Percentiles rank a stretch among this genome's conserved stretches.
Conservation (phyloP, 2,888 invertebrate species). For the Ctenicera cuprea region DNA sequence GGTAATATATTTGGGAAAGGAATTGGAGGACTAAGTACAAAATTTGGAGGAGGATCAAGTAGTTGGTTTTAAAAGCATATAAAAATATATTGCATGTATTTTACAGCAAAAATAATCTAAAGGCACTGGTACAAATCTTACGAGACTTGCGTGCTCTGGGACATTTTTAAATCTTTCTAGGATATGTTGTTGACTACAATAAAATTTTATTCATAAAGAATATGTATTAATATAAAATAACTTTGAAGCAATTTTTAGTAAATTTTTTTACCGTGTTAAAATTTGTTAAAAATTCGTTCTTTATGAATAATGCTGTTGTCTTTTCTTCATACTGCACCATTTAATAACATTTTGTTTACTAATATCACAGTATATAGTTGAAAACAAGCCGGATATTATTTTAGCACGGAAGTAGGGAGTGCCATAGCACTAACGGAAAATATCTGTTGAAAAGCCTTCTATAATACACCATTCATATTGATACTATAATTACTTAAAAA, state of each 20-base stretch:
- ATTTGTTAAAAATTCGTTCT: slow-evolving; percentile 52
- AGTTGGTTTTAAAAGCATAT: slow-evolving; percentile 84
- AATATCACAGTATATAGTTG: slow-evolving; percentile 30
- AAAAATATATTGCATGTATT: slow-evolving; percentile 42
- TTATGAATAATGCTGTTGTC: slow-evolving; percentile 48
- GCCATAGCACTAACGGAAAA: slow-evolving; percentile 47
- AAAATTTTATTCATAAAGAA: slow-evolving; percentile 52
- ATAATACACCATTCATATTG: slow-evolving; percentile 56
- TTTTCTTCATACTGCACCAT: slow-evolving; percentile 35
- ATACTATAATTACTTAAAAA: slow-evolving; percentile 44
- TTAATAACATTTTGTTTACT: slow-evolving; percentile 27
- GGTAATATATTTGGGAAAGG: slow-evolving; percentile 94
- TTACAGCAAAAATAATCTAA: slow-evolving; percentile 35
- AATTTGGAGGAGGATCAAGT: slow-evolving; percentile 88
- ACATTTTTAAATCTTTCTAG: slow-evolving; percentile 47
- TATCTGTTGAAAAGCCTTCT: slow-evolving; percentile 53
- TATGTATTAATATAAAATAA: slow-evolving; percentile 55
- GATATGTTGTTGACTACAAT: slow-evolving; percentile 47
- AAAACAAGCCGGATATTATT: slow-evolving; percentile 34
- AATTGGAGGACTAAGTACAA: slow-evolving; percentile 92
- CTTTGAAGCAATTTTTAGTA: slow-evolving; percentile 62
- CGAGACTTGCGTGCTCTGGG: slow-evolving; percentile 46
- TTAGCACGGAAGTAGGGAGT: slow-evolving; percentile 43
- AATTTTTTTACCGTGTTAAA: slow-evolving; percentile 61
- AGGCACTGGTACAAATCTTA: slow-evolving; percentile 47